Base-by-base conservation (phyloP, 53 echinoderm and acorn worm genomes). In the Stichopus horrens region DNA sequence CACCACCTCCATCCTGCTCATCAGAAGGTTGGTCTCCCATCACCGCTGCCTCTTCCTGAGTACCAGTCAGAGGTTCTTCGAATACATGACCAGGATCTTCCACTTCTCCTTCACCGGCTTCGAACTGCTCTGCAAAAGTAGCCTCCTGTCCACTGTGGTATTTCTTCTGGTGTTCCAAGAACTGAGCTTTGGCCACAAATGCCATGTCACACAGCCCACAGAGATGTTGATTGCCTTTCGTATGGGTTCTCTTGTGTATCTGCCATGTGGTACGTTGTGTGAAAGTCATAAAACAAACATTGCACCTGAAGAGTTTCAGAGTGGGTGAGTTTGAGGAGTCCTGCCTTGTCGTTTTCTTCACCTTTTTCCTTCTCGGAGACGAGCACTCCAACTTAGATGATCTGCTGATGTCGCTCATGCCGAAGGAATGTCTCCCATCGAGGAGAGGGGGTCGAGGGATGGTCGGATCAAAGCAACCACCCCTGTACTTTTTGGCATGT, bases 241-340 rank as follows among this genome's bases (percentile, higher is more conserved):
- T 75, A 75, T 87, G 87, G 18, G 53, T 87, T 1, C 87, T 55
- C 53, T 87, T 87, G 57, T 87, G 87, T 74, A 87, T 75, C 21
- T 87, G 87, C 87, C 87, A 87, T 7, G 87, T 54, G 23, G 87
- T 87, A 54, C 87, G 74, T n/a, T 87, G 87, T 11, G 57, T 75
- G 87, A 87, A 87, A 57, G 87, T 74, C 74, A 87, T 87, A 21
- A 74, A 74, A 74, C 87, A 87, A 57, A 87, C 87, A 87, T 87
- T 87, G 87, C 87, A 87, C 87, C 75, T 54, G 74, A 56, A 87
- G 37, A 71, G 86, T 86, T 66, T 86, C 52, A 55, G 54, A 6
- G 56, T 74, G 13, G 74, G 55, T 20, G 55, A 57, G 54, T 75
- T 75, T 57, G 56, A 87, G 16, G 74, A 22, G 54, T 87, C 51